Conservation (phyloP, 1,140 invertebrate genomes). For the Hyles vespertilio region DNA sequence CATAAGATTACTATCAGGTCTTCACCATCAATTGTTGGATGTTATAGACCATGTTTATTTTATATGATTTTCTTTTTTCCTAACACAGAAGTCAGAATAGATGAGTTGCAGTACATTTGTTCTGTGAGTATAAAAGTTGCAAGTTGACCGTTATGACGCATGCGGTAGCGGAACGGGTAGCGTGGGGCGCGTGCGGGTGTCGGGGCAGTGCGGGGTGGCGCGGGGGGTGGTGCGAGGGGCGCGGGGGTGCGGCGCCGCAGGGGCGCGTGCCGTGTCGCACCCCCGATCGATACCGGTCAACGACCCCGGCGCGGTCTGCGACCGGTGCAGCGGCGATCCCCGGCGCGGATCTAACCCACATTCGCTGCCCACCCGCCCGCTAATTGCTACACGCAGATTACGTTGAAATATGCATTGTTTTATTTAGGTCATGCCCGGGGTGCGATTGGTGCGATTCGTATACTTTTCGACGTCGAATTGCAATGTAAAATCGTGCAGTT, state of each 20-base stretch:
- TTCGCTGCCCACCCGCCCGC: conserved; percentile 29
- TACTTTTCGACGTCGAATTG: background rate
- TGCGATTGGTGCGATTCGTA: background rate
- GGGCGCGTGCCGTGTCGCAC: conserved; percentile 45
- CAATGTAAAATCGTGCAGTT: no score
- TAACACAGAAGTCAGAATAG: no score
- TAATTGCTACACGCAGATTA: conserved; percentile 50
- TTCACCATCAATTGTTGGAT: no score
- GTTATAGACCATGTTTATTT: no score
- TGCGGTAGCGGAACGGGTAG: conserved; percentile 40
- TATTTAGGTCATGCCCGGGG: conserved; percentile 29
- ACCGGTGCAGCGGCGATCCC: conserved; percentile 57
- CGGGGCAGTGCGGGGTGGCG: conserved; percentile 45
- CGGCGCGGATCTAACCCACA: conserved; percentile 63
- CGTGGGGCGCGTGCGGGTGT: conserved; percentile 35
- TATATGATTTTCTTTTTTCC: no score
- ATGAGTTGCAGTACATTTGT: no score
- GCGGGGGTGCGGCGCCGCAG: conserved; percentile 48
- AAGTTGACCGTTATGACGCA: conserved; percentile 56
- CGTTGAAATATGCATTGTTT: conserved; percentile 40
- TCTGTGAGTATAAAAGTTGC: no score
- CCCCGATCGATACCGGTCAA: conserved; percentile 66
- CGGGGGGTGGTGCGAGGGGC: conserved; percentile 20
- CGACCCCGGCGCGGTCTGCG: conserved; percentile 52
- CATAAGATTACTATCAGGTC: no score